phyloP scores from a whole-genome alignment of 2,113 vertebrate genomes.

The Cephalophus harveyi region DNA sequence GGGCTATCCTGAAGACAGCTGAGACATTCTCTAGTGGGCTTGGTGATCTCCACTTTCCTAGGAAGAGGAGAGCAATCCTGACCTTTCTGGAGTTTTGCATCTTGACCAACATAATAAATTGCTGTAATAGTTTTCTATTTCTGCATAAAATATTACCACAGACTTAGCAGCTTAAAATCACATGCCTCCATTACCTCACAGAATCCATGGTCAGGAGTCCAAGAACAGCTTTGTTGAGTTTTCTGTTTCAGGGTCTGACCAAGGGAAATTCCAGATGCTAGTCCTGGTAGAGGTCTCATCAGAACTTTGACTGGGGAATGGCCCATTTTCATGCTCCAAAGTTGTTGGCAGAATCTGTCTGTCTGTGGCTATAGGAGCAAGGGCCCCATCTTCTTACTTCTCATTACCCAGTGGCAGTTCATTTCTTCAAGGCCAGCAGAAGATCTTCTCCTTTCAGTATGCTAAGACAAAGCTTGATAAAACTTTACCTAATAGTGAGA shows the following conservation, averaged over 20 bases:
- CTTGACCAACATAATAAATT: neutral
- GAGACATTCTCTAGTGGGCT: neutral
- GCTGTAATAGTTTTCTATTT: neutral
- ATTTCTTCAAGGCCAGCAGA: neutral
- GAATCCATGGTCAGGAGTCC: neutral
- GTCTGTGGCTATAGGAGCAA: fast-evolving
- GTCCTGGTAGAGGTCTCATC: neutral
- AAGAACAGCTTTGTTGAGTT: neutral
- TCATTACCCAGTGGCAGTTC: neutral
- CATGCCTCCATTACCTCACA: neutral
- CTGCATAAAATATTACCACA: neutral
- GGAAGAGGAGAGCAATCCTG: neutral
- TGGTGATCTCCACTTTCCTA: neutral
- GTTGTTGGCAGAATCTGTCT: neutral
- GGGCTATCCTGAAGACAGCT: neutral
- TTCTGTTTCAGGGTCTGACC: neutral
- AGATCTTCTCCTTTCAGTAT: neutral
- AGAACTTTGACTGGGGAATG: neutral
- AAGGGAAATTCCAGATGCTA: neutral
- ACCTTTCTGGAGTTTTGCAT: neutral
- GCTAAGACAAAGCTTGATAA: neutral
- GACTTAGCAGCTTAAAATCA: neutral
- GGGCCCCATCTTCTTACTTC: neutral
- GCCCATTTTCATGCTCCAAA: neutral
- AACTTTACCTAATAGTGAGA: neutral